A percentile compares a stretch with the other conserved stretches of the same genome.
Conservation (phyloP, 2,888 invertebrate species). For the Parasteatoda lunata region DNA sequence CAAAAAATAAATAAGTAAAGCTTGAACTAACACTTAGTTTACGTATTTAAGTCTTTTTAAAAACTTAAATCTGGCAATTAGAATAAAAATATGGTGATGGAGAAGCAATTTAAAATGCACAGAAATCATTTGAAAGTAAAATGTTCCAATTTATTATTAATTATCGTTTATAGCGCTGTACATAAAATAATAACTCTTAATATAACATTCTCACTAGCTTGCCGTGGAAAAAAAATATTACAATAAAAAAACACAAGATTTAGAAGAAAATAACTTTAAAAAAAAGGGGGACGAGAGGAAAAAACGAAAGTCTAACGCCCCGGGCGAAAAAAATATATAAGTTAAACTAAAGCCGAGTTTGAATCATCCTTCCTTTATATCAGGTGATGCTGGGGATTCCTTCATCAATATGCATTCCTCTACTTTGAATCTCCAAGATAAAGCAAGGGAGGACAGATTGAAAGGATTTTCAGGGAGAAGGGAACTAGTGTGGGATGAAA, state of each 20-base stretch:
- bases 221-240: no score
- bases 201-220: no score
- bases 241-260: background rate
- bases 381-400: slow-evolving; percentile 17
- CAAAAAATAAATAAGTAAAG: no score
- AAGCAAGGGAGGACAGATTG: slow-evolving; percentile 42
- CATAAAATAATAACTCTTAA: no score
- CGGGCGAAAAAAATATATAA: background rate
- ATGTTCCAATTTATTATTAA: no score
- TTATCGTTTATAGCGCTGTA: no score
- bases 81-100: no score
- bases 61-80: no score
- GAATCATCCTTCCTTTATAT: slow-evolving; percentile 61
- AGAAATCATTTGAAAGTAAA: no score
- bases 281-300: background rate
- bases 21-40: no score
- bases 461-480: slow-evolving; percentile 45
- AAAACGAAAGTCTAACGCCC: slow-evolving; percentile 8
- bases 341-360: slow-evolving; percentile 12
- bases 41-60: no score
- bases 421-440: slow-evolving; percentile 63
- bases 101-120: no score
- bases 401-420: slow-evolving; percentile 63
- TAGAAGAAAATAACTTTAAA: background rate
- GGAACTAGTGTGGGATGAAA: slow-evolving; percentile 27